These are phyloP conservation scores for Coremacera marginata DNA, from an alignment of 2,888 invertebrate species.

Conservation along the genomic window DNA sequence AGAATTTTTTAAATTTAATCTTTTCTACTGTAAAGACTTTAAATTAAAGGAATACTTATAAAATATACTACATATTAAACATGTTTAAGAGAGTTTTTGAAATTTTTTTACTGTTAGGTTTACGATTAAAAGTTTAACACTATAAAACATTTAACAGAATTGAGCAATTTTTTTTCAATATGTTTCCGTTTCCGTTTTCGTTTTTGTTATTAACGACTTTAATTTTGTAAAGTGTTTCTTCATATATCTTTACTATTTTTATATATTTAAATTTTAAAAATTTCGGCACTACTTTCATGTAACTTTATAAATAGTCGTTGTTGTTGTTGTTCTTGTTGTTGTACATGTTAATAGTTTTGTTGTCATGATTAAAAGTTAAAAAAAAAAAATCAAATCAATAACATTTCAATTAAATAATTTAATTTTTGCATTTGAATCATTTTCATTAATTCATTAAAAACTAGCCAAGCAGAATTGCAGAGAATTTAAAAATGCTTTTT, in stretches of 20 bases:
- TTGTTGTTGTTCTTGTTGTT: constrained; percentile 65
- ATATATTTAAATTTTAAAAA: constrained; percentile 19
- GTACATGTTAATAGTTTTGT: constrained; percentile 45
- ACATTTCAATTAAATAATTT: constrained; percentile 19
- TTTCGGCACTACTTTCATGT: constrained; percentile 29
- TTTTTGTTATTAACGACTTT: constrained; percentile 7
- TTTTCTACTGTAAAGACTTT: no score
- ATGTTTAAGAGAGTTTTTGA: neutral
- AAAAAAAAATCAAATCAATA: neutral
- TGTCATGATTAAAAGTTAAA: neutral
- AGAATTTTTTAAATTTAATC: neutral
- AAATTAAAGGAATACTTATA: no score
- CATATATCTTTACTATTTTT: constrained; percentile 27
- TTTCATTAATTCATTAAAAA: constrained; percentile 3
- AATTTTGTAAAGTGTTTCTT: constrained; percentile 40
- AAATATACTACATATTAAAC: no score
- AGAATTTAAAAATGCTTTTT: neutral
- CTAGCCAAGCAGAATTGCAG: neutral
- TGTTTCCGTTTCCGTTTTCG: neutral
- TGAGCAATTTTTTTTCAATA: neutral
- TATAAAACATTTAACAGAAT: constrained; percentile 9
- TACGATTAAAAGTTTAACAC: neutral
- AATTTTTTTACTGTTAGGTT: neutral
- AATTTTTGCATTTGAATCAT: neutral
- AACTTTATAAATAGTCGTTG: constrained; percentile 33